Percentiles rank a stretch among this genome's conserved stretches.
Conservation (phyloP, 2,888 invertebrate genomes). For the Allygus modestus region DNA sequence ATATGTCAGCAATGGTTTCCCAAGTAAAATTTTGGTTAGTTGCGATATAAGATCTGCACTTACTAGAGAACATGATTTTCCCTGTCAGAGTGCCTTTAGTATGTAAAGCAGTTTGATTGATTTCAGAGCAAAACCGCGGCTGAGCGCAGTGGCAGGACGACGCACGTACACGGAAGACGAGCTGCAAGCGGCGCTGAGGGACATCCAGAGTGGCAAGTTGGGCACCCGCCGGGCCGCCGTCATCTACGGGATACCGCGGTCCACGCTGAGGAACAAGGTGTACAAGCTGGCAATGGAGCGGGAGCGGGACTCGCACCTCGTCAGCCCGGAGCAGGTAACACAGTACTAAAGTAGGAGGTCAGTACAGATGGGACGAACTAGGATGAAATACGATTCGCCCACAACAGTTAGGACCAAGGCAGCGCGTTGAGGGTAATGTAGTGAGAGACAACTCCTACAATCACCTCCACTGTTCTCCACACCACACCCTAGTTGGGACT, state of each 20-base stretch:
- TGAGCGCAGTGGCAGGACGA: slow-evolving; percentile 78
- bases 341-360: too few species aligned
- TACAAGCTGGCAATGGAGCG: slow-evolving; percentile 88
- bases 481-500: too few species aligned
- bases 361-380: too few species aligned
- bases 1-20: too few species aligned
- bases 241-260: slow-evolving; percentile 97
- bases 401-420: too few species aligned
- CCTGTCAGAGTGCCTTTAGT: slow-evolving; percentile 17
- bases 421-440: too few species aligned
- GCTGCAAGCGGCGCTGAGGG: slow-evolving; percentile 94
- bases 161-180: slow-evolving; percentile 97
- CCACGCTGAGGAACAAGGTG: slow-evolving; percentile 97
- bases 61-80: too few species aligned
- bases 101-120: slow-evolving; percentile 54
- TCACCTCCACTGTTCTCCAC: too few species aligned
- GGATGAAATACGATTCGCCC: too few species aligned
- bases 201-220: slow-evolving; percentile 94
- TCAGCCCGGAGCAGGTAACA: slow-evolving; percentile 72
- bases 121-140: slow-evolving; percentile 83
- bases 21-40: too few species aligned
- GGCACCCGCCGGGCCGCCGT: slow-evolving; percentile 96
- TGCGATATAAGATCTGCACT: too few species aligned
- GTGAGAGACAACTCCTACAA: too few species aligned
- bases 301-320: slow-evolving; percentile 81